These are phyloP conservation scores for Dyspetes luteomarginatus DNA, from an alignment of 2,888 invertebrate species.

Conservation along the genomic window DNA sequence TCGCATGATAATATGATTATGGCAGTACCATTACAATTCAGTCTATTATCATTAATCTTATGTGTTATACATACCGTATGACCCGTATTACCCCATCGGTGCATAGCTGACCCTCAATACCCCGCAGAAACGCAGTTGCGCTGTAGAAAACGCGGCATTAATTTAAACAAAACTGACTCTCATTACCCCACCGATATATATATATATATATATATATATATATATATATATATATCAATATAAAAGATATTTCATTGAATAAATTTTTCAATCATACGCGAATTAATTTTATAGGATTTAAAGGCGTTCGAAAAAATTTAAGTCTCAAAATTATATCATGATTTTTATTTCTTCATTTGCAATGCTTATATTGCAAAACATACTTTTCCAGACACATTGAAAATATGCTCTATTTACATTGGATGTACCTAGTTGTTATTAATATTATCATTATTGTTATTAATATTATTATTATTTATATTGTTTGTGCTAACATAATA, in stretches of 20 bases:
- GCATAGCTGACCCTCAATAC: no score
- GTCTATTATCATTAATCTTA: constrained; percentile 75
- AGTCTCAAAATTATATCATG: constrained; percentile 62
- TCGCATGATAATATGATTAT: constrained; percentile 81
- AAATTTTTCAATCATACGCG: no score
- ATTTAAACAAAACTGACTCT: no score
- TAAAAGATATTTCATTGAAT: no score
- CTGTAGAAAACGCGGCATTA: no score
- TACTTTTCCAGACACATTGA: constrained; percentile 83
- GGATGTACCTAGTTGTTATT: constrained; percentile 74
- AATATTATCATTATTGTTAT: constrained; percentile 1
- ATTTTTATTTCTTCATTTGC: constrained; percentile 81
- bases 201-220: constrained; percentile 49
- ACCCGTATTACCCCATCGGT: no score
- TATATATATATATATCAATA: no score
- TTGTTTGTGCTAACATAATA: constrained; percentile 62
- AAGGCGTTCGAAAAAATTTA: background rate
- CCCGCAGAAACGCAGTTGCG: no score
- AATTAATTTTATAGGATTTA: no score
- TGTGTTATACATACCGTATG: no score
- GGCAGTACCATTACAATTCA: constrained; percentile 83
- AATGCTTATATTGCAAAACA: constrained; percentile 84
- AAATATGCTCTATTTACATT: constrained; percentile 83
- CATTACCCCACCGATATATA: no score
- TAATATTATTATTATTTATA: constrained; percentile 36